phyloP scores from a whole-genome alignment of 2,888 invertebrate species.

The Brenthis daphne region DNA sequence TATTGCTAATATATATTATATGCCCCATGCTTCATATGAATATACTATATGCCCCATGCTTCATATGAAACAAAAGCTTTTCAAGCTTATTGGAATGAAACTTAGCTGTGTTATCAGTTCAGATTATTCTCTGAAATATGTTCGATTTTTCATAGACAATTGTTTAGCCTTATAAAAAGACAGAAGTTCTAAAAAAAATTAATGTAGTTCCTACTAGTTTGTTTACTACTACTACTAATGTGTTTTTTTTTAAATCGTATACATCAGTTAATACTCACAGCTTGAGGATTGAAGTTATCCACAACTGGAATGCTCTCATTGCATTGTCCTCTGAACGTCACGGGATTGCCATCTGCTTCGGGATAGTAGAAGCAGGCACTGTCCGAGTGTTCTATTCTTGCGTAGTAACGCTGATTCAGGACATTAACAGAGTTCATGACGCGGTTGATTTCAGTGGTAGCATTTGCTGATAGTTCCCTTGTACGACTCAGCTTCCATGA shows the following conservation, averaged over 20 bases:
- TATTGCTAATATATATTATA: background rate
- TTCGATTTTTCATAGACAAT: too few species aligned
- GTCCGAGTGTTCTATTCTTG: conserved; percentile 41
- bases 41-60: too few species aligned
- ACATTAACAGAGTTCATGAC: conserved; percentile 42
- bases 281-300: conserved; percentile 43
- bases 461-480: conserved; percentile 33
- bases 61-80: too few species aligned
- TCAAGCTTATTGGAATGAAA: too few species aligned
- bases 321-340: conserved; percentile 51
- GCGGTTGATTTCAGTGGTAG: conserved; percentile 40
- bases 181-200: background rate
- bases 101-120: too few species aligned
- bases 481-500: conserved; percentile 47
- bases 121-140: too few species aligned
- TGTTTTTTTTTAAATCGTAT: background rate
- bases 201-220: background rate
- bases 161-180: background rate
- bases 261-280: conserved; percentile 19
- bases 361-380: conserved; percentile 49
- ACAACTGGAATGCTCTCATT: conserved; percentile 48
- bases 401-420: conserved; percentile 43
- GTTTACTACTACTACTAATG: too few species aligned
- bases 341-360: conserved; percentile 34
- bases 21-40: too few species aligned